Percentiles rank a stretch among this genome's conserved stretches.
These are phyloP conservation scores for Tetraodon nigroviridis DNA, from an alignment of 2,113 vertebrate genomes.

Conservation along the genomic window DNA sequence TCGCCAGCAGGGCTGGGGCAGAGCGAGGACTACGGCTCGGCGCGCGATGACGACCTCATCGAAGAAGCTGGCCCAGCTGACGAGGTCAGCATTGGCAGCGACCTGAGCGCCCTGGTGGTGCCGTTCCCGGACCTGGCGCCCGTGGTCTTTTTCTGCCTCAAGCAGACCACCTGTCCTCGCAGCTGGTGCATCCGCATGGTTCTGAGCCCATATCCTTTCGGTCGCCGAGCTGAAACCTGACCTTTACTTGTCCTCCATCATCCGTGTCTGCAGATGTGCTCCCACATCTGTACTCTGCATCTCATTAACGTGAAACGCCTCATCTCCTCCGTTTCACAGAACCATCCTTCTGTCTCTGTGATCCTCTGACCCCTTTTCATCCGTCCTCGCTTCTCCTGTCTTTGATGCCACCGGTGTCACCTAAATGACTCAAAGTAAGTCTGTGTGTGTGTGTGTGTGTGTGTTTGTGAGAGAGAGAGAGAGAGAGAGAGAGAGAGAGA, in stretches of 20 bases:
- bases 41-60: constrained; percentile 70
- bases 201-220: constrained; percentile 97
- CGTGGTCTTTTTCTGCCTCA: constrained; percentile 95
- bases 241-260: constrained; percentile 2
- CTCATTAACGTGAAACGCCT: too few species aligned
- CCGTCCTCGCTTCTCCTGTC: constrained; percentile 11
- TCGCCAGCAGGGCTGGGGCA: constrained; percentile 68
- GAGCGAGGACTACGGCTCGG: constrained; percentile 66
- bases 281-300: too few species aligned
- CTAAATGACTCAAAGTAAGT: constrained; percentile 56
- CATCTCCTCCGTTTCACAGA: not conserved
- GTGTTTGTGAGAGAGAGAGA: too few species aligned
- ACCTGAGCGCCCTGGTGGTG: constrained; percentile 78
- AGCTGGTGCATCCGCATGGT: constrained; percentile 99
- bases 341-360: not conserved
- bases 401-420: constrained; percentile 8
- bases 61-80: constrained; percentile 78
- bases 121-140: constrained; percentile 92
- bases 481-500: too few species aligned
- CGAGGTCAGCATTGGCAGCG: constrained; percentile 75
- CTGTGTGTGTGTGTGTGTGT: constrained; percentile 25
- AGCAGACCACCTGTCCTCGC: constrained; percentile 93
- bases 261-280: not conserved
- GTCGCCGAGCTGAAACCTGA: not conserved
- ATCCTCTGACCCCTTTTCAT: constrained; percentile 3